A percentile compares a stretch with the other conserved stretches of the same genome.
Evolutionary conservation across 1,140 invertebrate genomes (phyloP).

Genomic region (Globodera ellingtonae): DNA sequence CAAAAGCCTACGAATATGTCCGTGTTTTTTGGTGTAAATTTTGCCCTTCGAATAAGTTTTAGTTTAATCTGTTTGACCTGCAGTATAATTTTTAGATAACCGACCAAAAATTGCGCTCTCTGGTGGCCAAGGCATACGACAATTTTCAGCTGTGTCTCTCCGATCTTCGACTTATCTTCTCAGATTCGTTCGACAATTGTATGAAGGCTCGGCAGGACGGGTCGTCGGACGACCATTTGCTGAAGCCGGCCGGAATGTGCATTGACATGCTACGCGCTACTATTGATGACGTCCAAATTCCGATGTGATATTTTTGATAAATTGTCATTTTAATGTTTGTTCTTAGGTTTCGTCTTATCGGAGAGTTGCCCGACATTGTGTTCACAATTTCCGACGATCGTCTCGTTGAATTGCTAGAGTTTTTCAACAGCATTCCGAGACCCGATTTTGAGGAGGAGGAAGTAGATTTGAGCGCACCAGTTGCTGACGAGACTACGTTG

Average conservation of each 20-base stretch:
- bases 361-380: conserved; percentile 68
- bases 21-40: conserved; percentile 66
- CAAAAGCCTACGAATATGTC: conserved; percentile 59
- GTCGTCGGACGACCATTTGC: conserved; percentile 67
- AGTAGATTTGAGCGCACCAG: conserved; percentile 42
- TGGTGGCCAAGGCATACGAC: conserved; percentile 83
- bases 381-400: conserved; percentile 69
- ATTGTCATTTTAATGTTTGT: conserved; percentile 36
- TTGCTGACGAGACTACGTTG: conserved; percentile 37
- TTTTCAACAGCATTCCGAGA: conserved; percentile 73
- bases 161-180: conserved; percentile 77
- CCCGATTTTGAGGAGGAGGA: conserved; percentile 66
- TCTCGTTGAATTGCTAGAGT: conserved; percentile 67
- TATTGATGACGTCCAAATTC: conserved; percentile 84
- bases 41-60: neutral
- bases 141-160: conserved; percentile 79
- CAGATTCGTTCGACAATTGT: conserved; percentile 67
- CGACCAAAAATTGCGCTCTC: conserved; percentile 72
- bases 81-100: conserved; percentile 64
- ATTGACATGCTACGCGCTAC: conserved; percentile 82
- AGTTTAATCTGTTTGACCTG: too few relatives aligned
- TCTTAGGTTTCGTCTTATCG: conserved; percentile 59
- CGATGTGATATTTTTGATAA: conserved; percentile 70
- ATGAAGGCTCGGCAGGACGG: conserved; percentile 40
- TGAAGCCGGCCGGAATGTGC: conserved; percentile 79